phyloP scores from a whole-genome alignment of 2,888 invertebrate species.

The Campoplex nolae region DNA sequence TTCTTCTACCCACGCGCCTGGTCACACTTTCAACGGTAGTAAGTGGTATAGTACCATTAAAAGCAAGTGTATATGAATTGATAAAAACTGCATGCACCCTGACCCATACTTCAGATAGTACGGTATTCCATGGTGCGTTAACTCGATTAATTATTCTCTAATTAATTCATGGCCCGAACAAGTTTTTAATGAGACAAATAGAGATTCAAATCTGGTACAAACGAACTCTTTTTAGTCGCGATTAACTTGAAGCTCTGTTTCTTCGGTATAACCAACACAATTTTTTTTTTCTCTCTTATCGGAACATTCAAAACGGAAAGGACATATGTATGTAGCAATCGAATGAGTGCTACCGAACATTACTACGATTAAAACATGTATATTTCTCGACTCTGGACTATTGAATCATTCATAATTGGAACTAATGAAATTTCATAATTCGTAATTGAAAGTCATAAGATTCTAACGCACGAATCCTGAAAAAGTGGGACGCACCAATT shows the following conservation, averaged over 20 bases:
- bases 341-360: background rate
- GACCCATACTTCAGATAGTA: slow-evolving; percentile 6
- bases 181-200: slow-evolving; percentile 41
- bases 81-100: slow-evolving; percentile 22
- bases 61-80: slow-evolving; percentile 20
- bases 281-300: background rate
- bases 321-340: background rate
- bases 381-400: background rate
- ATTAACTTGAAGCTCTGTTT: slow-evolving; percentile 48
- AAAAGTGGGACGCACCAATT: background rate
- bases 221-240: slow-evolving; percentile 20
- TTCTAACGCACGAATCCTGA: background rate
- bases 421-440: background rate
- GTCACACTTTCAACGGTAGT: slow-evolving; percentile 50
- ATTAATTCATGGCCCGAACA: slow-evolving; percentile 52
- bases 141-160: slow-evolving; percentile 60
- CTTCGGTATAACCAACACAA: slow-evolving; percentile 1
- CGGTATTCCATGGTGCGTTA: slow-evolving; percentile 46
- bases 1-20: slow-evolving; percentile 53
- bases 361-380: background rate
- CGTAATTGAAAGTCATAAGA: slow-evolving; percentile 3
- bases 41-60: slow-evolving; percentile 19
- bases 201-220: slow-evolving; percentile 21
- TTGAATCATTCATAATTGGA: slow-evolving; percentile 5
- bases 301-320: background rate